Conservation (phyloP, 1,140 invertebrate genomes). For the Trypoxylus dichotomus region DNA sequence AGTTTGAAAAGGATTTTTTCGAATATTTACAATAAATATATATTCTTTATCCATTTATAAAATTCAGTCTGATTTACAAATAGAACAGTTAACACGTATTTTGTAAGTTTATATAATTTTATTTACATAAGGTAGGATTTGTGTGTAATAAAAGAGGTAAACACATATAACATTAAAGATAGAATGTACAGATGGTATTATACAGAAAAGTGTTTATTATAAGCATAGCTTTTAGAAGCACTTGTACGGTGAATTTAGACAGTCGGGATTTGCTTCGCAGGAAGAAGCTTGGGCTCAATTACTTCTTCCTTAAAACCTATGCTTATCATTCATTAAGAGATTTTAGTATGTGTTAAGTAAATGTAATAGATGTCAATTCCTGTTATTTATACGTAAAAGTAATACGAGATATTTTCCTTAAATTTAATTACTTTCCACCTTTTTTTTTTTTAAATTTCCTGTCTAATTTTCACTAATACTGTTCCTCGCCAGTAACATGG, state of each 20-base stretch:
- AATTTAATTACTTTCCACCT: neutral
- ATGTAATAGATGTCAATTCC: neutral
- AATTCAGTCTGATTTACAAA: slow-evolving; percentile 24
- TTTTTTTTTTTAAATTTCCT: neutral
- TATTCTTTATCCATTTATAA: neutral
- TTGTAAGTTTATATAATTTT: neutral
- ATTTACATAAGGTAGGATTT: neutral
- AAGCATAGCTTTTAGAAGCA: slow-evolving; percentile 17
- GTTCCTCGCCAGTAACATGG: slow-evolving; percentile 21
- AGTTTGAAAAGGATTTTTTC: neutral
- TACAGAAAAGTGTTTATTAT: neutral
- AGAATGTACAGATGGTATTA: neutral
- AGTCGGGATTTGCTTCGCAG: neutral
- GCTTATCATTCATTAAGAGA: neutral
- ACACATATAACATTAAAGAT: neutral
- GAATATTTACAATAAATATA: slow-evolving; percentile 19
- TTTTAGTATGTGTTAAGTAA: neutral
- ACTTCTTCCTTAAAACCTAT: slow-evolving; percentile 7
- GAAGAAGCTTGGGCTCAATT: slow-evolving; percentile 13
- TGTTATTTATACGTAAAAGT: neutral
- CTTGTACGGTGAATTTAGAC: neutral
- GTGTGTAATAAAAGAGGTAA: neutral
- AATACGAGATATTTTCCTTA: neutral
- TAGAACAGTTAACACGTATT: neutral
- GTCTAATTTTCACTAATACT: slow-evolving; percentile 22